Evolutionary conservation across 2,113 vertebrate genomes (phyloP).

Genomic region (Otolemur garnettii): DNA sequence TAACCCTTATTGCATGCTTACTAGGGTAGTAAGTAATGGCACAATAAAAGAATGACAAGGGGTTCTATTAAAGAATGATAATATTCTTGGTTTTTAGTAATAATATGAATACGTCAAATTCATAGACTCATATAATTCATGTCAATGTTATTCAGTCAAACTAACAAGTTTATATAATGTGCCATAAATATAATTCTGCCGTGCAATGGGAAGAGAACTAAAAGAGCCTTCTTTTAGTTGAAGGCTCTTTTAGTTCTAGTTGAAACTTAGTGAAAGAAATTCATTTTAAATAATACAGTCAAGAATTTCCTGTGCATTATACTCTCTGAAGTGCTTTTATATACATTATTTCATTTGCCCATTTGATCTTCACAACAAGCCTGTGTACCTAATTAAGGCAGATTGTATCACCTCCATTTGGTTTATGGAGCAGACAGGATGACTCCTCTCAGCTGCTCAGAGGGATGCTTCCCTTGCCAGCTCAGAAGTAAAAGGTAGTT

Average conservation of each 20-base stretch:
- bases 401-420: not conserved
- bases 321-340: not conserved
- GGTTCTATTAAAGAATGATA: conserved; percentile 25
- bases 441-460: not conserved
- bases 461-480: not conserved
- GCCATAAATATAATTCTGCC: conserved; percentile 38
- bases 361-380: conserved; percentile 30
- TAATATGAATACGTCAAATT: conserved; percentile 50
- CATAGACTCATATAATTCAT: conserved; percentile 15
- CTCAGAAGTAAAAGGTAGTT: not conserved
- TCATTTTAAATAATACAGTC: conserved; percentile 17
- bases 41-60: not conserved
- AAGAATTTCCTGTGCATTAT: conserved; percentile 27
- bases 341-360: not conserved
- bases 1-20: not conserved
- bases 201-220: conserved; percentile 2
- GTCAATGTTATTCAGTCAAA: not conserved
- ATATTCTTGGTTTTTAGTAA: conserved; percentile 35
- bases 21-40: not conserved
- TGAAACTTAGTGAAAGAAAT: conserved; percentile 25
- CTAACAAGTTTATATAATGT: conserved; percentile 28
- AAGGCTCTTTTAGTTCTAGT: no score
- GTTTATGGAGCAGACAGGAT: not conserved
- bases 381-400: not conserved
- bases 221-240: conserved; percentile 9